Conservation (phyloP, 2,888 invertebrate genomes). For the Spilosoma lubricipeda region DNA sequence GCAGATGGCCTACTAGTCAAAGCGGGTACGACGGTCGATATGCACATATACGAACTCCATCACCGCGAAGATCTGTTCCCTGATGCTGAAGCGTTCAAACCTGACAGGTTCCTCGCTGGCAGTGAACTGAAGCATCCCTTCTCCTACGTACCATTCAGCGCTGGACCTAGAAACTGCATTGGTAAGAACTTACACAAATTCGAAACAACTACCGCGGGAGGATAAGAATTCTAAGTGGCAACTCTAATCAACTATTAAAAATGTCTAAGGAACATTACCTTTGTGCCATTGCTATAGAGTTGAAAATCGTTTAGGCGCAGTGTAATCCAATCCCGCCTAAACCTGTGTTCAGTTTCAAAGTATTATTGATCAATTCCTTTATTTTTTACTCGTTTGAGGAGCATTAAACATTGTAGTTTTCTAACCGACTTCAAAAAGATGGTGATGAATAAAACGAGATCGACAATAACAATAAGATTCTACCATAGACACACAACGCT, state of each 20-base stretch:
- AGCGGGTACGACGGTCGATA: conserved; percentile 73
- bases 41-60: conserved; percentile 88
- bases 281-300: background rate
- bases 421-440: too few species aligned
- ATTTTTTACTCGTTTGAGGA: too few species aligned
- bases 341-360: too few species aligned
- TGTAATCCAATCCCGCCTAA: too few species aligned
- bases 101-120: conserved; percentile 86
- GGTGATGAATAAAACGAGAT: too few species aligned
- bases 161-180: conserved; percentile 89
- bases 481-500: too few species aligned
- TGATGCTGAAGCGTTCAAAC: conserved; percentile 89
- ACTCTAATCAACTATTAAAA: background rate
- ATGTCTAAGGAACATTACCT: background rate
- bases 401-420: too few species aligned
- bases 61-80: conserved; percentile 87
- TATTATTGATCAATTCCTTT: too few species aligned
- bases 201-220: too few species aligned
- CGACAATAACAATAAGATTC: too few species aligned
- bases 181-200: conserved; percentile 70
- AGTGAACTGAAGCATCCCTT: conserved; percentile 85
- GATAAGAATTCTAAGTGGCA: background rate
- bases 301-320: background rate
- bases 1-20: conserved; percentile 81
- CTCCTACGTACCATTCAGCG: conserved; percentile 89